Evolutionary conservation across 2,888 invertebrate species (phyloP), one percentile per base, ranked within the genome.

Genomic region (Cybosia mesomella): DNA sequence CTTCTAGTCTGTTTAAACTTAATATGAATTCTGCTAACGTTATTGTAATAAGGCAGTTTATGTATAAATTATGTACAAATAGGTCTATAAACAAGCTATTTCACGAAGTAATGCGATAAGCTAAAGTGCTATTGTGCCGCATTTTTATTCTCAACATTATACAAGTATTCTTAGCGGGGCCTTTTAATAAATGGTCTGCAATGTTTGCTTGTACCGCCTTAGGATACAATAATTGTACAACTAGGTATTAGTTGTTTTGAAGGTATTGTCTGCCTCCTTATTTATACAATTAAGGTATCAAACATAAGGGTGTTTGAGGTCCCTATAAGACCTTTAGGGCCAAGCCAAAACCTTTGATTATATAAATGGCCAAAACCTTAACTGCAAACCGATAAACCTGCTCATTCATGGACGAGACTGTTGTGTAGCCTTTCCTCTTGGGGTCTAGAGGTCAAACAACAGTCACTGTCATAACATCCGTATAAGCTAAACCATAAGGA

Each of bases 61-160:
- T 18, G n/a, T 18, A 49, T 49, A 49, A n/a, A 49, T 49, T 49
- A n/a, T n/a, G n/a, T 49, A n/a, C n/a, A 49, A 49, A 49, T 49
- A 49, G 1, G 49, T n/a, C 49, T n/a, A 49, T 49, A 49, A 49
- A 49, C 49, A 49, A 49, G n/a, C 49, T n/a, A 18, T 49, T 49
- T 49, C n/a, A 49, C 18, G 49, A 49, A 8, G 49, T 49, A 43
- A n/a, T 49, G 2, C 9, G 49, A 49, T 49, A 49, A 49, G 49
- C 8, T 43, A 43, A 43, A 43, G 43, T 49, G 49, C n/a, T 49
- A 15, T 49, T 1, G 28, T 49, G 49, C 49, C 9, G 49, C 49
- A 49, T 49, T 49, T 49, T 49, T 49, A 49, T 49, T 49, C 49
- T n/a, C 49, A 49, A 49, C n/a, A 18, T 49, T 49, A 49, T n/a